Conservation (phyloP, 2,113 vertebrate genomes). For the Tilapia sparmanii region DNA sequence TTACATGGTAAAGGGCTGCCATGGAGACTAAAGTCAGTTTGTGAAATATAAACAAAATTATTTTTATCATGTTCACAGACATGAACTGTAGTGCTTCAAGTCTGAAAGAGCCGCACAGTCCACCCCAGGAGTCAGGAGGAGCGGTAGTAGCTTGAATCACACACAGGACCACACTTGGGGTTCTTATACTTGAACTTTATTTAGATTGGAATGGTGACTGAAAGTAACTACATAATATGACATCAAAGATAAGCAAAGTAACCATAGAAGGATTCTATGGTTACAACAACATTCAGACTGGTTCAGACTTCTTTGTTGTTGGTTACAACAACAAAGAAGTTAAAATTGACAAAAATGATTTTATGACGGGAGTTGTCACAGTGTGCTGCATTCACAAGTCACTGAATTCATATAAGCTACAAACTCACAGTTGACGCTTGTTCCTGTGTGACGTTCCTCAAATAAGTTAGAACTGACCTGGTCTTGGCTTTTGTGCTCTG, state of each 20-base stretch:
- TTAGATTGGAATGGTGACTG: neutral
- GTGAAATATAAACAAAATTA: neutral
- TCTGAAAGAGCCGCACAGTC: neutral
- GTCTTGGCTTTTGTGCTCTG: neutral
- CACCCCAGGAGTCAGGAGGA: neutral
- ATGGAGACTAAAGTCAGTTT: neutral
- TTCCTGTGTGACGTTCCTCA: neutral
- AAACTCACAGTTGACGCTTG: neutral
- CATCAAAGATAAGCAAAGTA: neutral
- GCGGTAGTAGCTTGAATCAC: neutral
- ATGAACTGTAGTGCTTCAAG: neutral
- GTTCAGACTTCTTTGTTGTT: too few species aligned
- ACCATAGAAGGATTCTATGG: neutral
- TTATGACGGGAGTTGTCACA: accelerated
- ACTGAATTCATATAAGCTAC: neutral
- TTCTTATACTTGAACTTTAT: neutral
- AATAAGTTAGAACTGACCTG: neutral
- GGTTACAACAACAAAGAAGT: neutral
- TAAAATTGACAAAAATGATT: neutral
- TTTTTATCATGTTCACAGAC: neutral
- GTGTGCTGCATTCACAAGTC: neutral
- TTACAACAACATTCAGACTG: too few species aligned
- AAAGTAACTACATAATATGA: neutral
- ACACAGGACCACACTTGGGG: neutral
- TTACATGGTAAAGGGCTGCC: neutral